Conservation (phyloP, 2,113 vertebrate species). For the Centrocercus urophasianus region DNA sequence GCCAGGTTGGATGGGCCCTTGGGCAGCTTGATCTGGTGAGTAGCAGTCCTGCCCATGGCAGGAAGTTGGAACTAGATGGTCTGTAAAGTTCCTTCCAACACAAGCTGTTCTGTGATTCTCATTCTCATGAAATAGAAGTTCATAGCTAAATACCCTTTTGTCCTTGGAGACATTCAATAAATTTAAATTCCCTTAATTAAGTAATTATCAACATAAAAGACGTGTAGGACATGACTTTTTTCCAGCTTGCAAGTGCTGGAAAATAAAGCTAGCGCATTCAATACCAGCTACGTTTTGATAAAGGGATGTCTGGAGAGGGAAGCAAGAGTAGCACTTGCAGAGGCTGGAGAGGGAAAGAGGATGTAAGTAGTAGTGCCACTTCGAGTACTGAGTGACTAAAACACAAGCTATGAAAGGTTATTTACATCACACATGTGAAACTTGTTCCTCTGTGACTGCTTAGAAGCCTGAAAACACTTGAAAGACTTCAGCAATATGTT, state of each 20-base stretch:
- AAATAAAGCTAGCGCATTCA: background rate
- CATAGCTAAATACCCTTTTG: background rate
- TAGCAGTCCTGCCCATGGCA: background rate
- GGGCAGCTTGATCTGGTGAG: background rate
- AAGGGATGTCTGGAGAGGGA: background rate
- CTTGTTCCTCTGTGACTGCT: background rate
- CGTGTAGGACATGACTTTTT: background rate
- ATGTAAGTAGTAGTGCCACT: background rate
- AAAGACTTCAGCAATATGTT: slow-evolving; percentile 8
- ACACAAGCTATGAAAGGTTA: background rate
- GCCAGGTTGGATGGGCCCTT: background rate
- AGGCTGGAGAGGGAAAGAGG: background rate
- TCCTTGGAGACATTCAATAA: background rate
- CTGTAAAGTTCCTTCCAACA: background rate
- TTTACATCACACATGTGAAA: background rate
- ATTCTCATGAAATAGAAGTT: background rate
- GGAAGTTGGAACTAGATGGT: background rate
- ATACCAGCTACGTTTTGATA: background rate
- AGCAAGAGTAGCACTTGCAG: background rate
- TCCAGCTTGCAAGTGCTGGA: background rate
- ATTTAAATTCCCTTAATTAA: background rate
- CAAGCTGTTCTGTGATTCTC: background rate
- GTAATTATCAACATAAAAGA: background rate
- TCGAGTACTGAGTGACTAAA: background rate
- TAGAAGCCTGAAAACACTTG: slow-evolving; percentile 15